These are phyloP conservation scores for Maccullochella peelii DNA, from an alignment of 2,113 vertebrate genomes.

Conservation along the genomic window DNA sequence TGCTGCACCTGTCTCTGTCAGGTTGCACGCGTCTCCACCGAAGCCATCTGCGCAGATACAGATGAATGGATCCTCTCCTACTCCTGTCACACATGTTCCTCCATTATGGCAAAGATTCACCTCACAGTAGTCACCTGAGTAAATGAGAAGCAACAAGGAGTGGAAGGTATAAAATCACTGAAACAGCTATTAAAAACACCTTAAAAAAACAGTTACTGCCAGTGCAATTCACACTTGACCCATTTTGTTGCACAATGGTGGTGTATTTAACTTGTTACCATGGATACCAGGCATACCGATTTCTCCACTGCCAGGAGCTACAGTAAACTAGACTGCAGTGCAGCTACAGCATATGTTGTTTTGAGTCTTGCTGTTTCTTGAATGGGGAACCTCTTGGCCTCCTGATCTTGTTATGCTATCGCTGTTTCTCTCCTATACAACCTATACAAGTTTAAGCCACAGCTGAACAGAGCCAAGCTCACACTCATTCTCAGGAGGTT, in stretches of 20 bases:
- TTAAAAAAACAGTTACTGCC: background rate
- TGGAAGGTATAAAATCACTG: background rate
- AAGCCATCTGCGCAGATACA: constrained; percentile 93
- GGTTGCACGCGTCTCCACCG: constrained; percentile 89
- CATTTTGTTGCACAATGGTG: background rate
- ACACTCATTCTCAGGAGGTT: background rate
- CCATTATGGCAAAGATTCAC: constrained; percentile 91
- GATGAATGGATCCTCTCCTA: constrained; percentile 86
- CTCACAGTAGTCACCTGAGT: constrained; percentile 90
- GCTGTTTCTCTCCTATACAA: background rate
- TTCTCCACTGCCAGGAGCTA: background rate
- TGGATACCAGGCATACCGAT: background rate
- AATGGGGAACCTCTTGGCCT: background rate
- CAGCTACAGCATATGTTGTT: background rate
- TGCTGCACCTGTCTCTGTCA: constrained; percentile 89
- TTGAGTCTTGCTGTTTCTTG: constrained; percentile 2
- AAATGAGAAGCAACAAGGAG: background rate
- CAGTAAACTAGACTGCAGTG: background rate
- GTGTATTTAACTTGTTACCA: background rate
- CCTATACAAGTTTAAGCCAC: background rate
- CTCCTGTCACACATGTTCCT: constrained; percentile 89
- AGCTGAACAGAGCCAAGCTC: background rate
- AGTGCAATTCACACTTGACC: background rate
- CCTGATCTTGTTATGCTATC: constrained; percentile 4
- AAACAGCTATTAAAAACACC: too few species aligned